Percentiles rank a stretch among this genome's conserved stretches.
phyloP scores from a whole-genome alignment of 35 echinoderm and acorn worm species.

The Amphiura filiformis region DNA sequence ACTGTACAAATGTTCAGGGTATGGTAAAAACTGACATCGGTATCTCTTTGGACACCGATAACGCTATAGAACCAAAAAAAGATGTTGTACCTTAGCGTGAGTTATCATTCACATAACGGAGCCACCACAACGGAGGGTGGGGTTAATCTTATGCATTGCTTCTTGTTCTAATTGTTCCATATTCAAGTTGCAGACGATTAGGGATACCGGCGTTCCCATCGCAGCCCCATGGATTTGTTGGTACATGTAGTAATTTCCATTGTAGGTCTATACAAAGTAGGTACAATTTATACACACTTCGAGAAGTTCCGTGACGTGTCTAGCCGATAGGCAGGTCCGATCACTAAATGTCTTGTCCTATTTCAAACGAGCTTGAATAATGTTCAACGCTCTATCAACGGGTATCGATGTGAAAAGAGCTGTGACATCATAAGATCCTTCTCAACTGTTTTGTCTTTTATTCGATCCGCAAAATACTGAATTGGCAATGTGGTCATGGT shows the following conservation, averaged over 20 bases:
- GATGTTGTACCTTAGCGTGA: too few species aligned
- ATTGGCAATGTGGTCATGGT: neutral
- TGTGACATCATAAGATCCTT: neutral
- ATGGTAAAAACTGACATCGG: too few species aligned
- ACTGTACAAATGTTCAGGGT: too few species aligned
- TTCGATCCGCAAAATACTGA: neutral
- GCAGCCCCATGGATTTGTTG: conserved; percentile 16
- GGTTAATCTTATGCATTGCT: neutral
- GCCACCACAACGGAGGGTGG: neutral
- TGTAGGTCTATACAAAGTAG: neutral
- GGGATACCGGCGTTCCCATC: conserved; percentile 30
- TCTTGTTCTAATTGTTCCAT: conserved; percentile 31
- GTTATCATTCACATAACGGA: conserved; percentile 18
- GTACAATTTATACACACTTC: neutral
- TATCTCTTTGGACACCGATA: too few species aligned
- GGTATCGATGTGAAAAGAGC: neutral
- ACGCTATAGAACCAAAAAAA: too few species aligned
- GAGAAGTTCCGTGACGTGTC: neutral
- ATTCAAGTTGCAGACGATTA: conserved; percentile 9
- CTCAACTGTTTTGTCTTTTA: neutral
- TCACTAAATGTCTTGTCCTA: neutral
- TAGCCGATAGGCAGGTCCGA: neutral
- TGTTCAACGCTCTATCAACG: neutral
- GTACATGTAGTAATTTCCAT: neutral
- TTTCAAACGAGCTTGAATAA: neutral